Evolutionary conservation across 2,888 invertebrate species (phyloP), one percentile per base, ranked within the genome.

Genomic region (Hoplodrina ambigua): DNA sequence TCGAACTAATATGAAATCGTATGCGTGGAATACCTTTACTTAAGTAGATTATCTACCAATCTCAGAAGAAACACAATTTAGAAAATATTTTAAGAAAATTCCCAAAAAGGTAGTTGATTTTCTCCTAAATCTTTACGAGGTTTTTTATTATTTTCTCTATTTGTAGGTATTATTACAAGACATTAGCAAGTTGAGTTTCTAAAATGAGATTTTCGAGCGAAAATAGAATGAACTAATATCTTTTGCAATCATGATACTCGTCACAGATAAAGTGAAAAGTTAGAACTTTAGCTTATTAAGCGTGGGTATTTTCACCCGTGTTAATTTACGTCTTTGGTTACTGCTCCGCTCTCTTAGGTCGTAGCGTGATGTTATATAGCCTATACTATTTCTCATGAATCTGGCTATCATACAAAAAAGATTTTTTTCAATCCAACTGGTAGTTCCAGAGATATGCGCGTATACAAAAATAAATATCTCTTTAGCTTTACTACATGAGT

Each of bases 1-100:
- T 52, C 37, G 15, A 73, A 50, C 13, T 62, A 15, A 41, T 53
- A 65, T 64, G n/a, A 30, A 60, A 66, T 44, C 13, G 8, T 60
- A 30, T 53, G 61, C 15, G 57, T 20, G 50, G 17, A 60, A 49
- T 30, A 60, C 13, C 1, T 7, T 25, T 50, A 13, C 41, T 5
- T 46, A 50, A 57, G 20, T 25, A 30, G 37, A 56, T 60, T 65
- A 20, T 5, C 11, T 37, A 10, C 4, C 4, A 49, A 3, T 46
- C 33, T 53, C 13, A 17, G 19, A 8, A 30, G 19, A 17, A 46
- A 6, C 25, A 17, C 6, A 33, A 10, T 25, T 13, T n/a, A 58
- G 10, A 59, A 50, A 25, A 19, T 17, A 15, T 65, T 65, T 8
- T 3, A n/a, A 20, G 11, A 20, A 20, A 19, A 25, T 50, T 19